A percentile compares a stretch with the other conserved stretches of the same genome.
phyloP scores from a whole-genome alignment of 2,113 vertebrate species.

The Corynorhinus townsendii region DNA sequence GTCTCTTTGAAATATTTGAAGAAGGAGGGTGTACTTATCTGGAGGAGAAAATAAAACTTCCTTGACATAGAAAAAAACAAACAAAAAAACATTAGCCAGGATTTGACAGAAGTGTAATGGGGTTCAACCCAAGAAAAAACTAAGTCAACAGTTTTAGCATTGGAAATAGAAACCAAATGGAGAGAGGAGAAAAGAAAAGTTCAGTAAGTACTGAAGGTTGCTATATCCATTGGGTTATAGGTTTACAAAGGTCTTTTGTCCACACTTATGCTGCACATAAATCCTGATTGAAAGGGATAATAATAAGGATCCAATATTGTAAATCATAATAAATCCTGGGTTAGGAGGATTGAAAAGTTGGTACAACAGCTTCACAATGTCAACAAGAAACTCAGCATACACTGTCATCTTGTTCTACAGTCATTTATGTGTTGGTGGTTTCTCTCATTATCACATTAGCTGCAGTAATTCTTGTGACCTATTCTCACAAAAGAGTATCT shows the following conservation, averaged over 20 bases:
- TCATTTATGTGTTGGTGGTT: not conserved
- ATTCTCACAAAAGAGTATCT: not conserved
- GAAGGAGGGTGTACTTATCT: not conserved
- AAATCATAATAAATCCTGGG: not conserved
- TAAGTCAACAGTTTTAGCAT: constrained; percentile 39
- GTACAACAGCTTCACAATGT: not conserved
- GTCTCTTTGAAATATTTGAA: constrained; percentile 27
- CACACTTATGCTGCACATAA: too few species aligned
- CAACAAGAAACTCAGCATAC: not conserved
- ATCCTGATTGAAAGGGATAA: constrained; percentile 1
- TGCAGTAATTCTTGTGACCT: not conserved
- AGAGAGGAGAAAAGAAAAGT: constrained; percentile 9
- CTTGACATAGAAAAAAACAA: constrained; percentile 17
- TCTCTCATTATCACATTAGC: not conserved
- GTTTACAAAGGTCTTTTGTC: too few species aligned
- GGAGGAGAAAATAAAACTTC: not conserved
- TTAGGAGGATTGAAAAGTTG: not conserved
- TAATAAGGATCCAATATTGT: not conserved
- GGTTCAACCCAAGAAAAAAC: constrained; percentile 24
- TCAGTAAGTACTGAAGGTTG: not conserved
- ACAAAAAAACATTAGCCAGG: constrained; percentile 5
- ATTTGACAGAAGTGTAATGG: constrained; percentile 38
- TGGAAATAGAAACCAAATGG: not conserved
- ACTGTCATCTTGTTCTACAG: not conserved
- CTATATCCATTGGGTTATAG: not conserved